phyloP scores from a whole-genome alignment of 2,113 vertebrate species.

The Heptranchias perlo region DNA sequence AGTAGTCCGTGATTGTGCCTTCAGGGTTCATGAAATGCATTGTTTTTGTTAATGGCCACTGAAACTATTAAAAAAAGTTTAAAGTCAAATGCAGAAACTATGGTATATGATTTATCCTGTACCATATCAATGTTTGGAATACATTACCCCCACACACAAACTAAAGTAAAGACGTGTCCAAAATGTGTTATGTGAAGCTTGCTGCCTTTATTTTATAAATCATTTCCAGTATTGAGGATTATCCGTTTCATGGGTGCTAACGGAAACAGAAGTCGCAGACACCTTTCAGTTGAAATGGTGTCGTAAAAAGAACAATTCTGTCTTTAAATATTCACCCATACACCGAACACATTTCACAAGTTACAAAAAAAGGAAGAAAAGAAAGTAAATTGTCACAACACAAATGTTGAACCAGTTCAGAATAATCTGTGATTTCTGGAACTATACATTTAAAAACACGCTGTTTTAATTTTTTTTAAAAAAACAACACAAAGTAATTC shows the following conservation, averaged over 20 bases:
- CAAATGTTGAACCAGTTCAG: background rate
- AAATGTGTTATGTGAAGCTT: background rate
- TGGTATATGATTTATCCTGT: background rate
- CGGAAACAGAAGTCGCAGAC: background rate
- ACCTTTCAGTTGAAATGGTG: background rate
- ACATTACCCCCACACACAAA: background rate
- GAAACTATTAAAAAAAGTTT: too few relatives aligned
- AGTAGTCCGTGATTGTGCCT: background rate
- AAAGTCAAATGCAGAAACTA: background rate
- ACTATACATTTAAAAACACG: background rate
- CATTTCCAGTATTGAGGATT: background rate
- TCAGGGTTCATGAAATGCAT: too few relatives aligned
- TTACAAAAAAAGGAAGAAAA: background rate
- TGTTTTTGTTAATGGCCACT: too few relatives aligned
- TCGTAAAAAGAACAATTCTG: background rate
- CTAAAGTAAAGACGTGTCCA: background rate
- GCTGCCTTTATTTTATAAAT: constrained; percentile 26
- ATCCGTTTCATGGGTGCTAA: background rate
- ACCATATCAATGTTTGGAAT: background rate
- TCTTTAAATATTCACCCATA: constrained; percentile 26
- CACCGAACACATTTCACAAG: background rate
- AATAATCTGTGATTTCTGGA: background rate
- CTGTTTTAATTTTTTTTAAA: background rate
- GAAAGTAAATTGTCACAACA: background rate
- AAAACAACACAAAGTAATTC: background rate